Evolutionary conservation across 2,113 vertebrate genomes (phyloP), one percentile per base, ranked within the genome.

Genomic region (Clarias batrachus): DNA sequence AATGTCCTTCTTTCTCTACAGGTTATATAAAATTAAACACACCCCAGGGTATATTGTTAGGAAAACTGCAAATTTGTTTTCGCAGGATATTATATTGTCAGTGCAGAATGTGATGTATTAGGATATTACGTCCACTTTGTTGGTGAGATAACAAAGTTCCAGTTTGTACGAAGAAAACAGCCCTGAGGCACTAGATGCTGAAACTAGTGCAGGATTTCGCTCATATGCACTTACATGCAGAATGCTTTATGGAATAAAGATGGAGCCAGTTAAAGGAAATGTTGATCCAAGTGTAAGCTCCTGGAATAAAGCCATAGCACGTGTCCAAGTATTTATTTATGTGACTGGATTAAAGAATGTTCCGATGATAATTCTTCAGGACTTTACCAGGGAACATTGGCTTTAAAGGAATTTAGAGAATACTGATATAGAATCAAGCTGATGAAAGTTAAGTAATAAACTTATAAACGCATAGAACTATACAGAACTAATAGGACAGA

Each of bases 81-180:
- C 59, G 77, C 10, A 3, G 27, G 54, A 79, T 48, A 8, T 79
- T 79, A 57, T 59, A 59, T 79, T 59, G 16, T 33, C 54, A 30
- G 27, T 33, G 56, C 30, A 59, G 17, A 79, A 79, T 1, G 17
- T 79, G 56, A 60, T 79, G 77, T 60, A 33, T 59, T 59, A 59
- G 77, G 54, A 59, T 79, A 79, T 79, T 79, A 33, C 33, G 54
- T 37, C 54, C 27, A 79, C 9, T 66, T 66, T 52, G 62, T 66
- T 52, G 25, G n/a, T 16, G 23, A 41, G 33, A 82, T 52, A 83
- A 83, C 52, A 57, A 65, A 70, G 48, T 83, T 57, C 41, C 41
- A 68, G 65, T 83, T 83, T 66, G 48, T 83, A 66, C 65, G 57
- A 70, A 83, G 14, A 21, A 70, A 57, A 83, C 63, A 57, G 48